These are phyloP conservation scores for Epinephelus awoara DNA, from an alignment of 2,797 vertebrate species.

Conservation along the genomic window DNA sequence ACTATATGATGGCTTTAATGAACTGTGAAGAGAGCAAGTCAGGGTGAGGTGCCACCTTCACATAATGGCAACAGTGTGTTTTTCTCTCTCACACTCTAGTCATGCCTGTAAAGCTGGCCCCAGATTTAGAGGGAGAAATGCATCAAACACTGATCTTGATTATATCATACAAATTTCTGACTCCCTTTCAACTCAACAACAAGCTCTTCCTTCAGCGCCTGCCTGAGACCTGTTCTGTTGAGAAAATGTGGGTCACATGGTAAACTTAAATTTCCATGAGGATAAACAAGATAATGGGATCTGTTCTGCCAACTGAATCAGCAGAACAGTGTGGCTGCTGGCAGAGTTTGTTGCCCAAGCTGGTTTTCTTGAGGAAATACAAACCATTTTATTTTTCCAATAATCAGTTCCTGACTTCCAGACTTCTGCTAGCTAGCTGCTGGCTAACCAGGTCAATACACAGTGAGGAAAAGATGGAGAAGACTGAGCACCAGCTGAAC, in stretches of 20 bases:
- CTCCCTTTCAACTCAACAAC: constrained; percentile 11
- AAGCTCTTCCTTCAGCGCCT: constrained; percentile 10
- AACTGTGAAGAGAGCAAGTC: constrained; percentile 44
- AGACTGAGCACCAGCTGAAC: no score
- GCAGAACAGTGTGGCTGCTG: constrained; percentile 48
- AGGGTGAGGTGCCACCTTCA: constrained; percentile 29
- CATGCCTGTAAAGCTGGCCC: constrained; percentile 14
- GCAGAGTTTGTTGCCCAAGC: constrained; percentile 54
- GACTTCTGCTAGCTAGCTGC: no score
- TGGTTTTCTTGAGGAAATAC: constrained; percentile 56
- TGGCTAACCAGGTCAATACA: no score
- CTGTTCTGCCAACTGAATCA: constrained; percentile 62
- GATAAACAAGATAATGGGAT: constrained; percentile 73
- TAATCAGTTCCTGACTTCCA: constrained; percentile 8
- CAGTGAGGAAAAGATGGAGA: no score
- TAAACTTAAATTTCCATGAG: constrained; percentile 66
- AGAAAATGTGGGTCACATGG: constrained; percentile 57
- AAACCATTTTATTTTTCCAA: constrained; percentile 46
- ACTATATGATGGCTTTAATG: constrained; percentile 45
- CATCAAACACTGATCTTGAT: constrained; percentile 51
- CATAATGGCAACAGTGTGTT: constrained; percentile 20
- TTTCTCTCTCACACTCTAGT: not conserved
- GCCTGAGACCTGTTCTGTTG: constrained; percentile 42
- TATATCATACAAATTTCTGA: constrained; percentile 32
- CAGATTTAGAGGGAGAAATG: constrained; percentile 9